These are phyloP conservation scores for Climacteris rufus DNA, from an alignment of 2,113 vertebrate species.

Conservation along the genomic window DNA sequence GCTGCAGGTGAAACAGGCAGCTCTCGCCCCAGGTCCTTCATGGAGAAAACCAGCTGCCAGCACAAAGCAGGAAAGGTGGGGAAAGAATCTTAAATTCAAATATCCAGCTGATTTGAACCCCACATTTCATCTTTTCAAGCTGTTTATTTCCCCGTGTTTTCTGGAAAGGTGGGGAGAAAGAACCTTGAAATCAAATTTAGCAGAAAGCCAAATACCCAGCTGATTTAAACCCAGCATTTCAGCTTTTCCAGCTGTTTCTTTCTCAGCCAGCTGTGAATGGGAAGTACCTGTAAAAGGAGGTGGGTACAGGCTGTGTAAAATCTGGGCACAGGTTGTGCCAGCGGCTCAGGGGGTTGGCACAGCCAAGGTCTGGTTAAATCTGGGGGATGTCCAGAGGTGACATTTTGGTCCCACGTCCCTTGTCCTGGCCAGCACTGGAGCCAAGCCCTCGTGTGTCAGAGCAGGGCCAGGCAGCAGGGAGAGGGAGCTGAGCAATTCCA, in stretches of 20 bases:
- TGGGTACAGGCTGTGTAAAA: too few relatives aligned
- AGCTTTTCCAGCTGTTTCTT: neutral
- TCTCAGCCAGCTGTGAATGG: neutral
- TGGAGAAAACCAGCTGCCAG: neutral
- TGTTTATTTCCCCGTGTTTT: neutral
- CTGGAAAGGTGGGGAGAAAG: neutral
- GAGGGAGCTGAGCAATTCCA: neutral
- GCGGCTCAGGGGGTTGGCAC: neutral
- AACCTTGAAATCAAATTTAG: neutral
- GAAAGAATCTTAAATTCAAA: neutral
- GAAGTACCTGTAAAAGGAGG: neutral
- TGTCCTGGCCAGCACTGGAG: too few relatives aligned
- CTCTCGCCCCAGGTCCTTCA: fast-evolving
- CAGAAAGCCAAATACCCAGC: neutral
- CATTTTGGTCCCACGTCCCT: fast-evolving
- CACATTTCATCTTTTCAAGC: neutral
- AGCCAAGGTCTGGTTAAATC: fast-evolving
- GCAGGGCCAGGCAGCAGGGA: neutral
- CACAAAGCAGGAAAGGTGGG: neutral
- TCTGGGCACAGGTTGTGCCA: fast-evolving
- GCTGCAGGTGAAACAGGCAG: neutral
- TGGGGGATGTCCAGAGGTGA: neutral
- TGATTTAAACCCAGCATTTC: neutral
- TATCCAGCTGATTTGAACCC: neutral
- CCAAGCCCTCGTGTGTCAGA: fast-evolving